Percentiles rank a stretch among this genome's conserved stretches.
phyloP scores from a whole-genome alignment of 2,797 vertebrate genomes.

The Diplodus puntazzo region DNA sequence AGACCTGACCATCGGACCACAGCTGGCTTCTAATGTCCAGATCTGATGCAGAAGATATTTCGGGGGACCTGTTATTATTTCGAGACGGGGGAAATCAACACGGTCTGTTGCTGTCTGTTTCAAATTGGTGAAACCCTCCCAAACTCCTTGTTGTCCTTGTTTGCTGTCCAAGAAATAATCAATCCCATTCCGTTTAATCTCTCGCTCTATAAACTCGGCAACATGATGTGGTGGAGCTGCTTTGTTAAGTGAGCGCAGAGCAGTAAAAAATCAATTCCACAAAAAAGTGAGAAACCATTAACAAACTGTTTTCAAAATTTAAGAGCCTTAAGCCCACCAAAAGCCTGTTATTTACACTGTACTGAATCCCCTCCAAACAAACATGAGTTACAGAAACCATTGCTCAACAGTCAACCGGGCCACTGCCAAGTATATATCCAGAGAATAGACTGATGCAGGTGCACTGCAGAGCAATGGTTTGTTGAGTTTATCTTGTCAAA shows the following conservation, averaged over 20 bases:
- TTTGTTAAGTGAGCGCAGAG: slow-evolving; percentile 69
- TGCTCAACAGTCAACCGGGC: slow-evolving; percentile 39
- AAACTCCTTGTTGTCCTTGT: slow-evolving; percentile 72
- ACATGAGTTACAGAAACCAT: slow-evolving; percentile 45
- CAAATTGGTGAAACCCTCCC: slow-evolving; percentile 79
- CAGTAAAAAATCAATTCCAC: slow-evolving; percentile 63
- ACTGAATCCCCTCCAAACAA: slow-evolving; percentile 52
- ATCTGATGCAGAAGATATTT: slow-evolving; percentile 56
- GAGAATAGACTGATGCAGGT: slow-evolving; percentile 56
- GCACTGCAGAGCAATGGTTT: slow-evolving; percentile 36
- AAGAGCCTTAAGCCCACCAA: slow-evolving; percentile 49
- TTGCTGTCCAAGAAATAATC: slow-evolving; percentile 82
- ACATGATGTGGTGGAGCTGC: slow-evolving; percentile 62
- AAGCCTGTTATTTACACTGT: slow-evolving; percentile 55
- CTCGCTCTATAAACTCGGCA: slow-evolving; percentile 72
- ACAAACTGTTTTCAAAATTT: slow-evolving; percentile 68
- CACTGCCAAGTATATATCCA: slow-evolving; percentile 32
- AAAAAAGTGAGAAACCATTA: slow-evolving; percentile 71
- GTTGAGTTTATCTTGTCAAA: not conserved
- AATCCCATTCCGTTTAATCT: slow-evolving; percentile 76
- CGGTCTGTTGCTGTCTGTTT: slow-evolving; percentile 69
- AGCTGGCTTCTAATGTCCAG: slow-evolving; percentile 27
- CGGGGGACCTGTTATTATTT: slow-evolving; percentile 63
- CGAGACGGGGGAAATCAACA: slow-evolving; percentile 58
- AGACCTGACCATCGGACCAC: slow-evolving; percentile 29